phyloP scores from a whole-genome alignment of 2,888 invertebrate species.

The Drosophila phalerata region DNA sequence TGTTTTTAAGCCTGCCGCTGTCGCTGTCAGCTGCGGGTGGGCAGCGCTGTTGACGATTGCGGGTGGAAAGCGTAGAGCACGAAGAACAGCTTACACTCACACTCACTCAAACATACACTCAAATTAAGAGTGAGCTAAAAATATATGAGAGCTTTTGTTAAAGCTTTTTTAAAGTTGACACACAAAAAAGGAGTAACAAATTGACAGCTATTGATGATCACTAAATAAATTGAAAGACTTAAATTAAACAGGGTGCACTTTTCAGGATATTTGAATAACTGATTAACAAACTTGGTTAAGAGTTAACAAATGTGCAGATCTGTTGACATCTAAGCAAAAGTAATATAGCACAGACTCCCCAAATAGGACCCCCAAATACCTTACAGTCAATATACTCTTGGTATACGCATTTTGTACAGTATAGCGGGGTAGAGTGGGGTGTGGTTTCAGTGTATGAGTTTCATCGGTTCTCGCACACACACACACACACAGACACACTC shows the following conservation, averaged over 20 bases:
- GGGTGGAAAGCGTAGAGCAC: slow-evolving; percentile 2
- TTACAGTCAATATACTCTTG: slow-evolving; percentile 2
- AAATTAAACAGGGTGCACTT: background rate
- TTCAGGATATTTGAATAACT: background rate
- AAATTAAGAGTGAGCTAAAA: background rate
- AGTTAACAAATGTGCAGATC: slow-evolving; percentile 1
- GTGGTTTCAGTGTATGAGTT: slow-evolving; percentile 41
- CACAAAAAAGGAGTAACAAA: slow-evolving; percentile 13
- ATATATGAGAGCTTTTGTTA: slow-evolving; percentile 11
- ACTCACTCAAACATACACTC: background rate
- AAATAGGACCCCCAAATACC: slow-evolving; percentile 34
- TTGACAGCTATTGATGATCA: slow-evolving; percentile 11
- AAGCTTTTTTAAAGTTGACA: slow-evolving; percentile 26
- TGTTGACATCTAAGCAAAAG: background rate
- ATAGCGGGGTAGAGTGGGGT: slow-evolving; percentile 16
- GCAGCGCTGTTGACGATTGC: background rate
- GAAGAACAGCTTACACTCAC: slow-evolving; percentile 7
- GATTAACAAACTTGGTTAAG: background rate
- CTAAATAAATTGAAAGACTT: background rate
- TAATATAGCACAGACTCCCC: slow-evolving; percentile 4
- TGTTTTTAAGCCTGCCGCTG: slow-evolving; percentile 28
- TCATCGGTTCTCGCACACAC: slow-evolving; percentile 50
- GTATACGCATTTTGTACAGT: background rate
- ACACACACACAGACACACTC: slow-evolving; percentile 10
- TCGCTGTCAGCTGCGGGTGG: slow-evolving; percentile 17